phyloP scores from a whole-genome alignment of 2,113 vertebrate species.

The Anas platyrhynchos region DNA sequence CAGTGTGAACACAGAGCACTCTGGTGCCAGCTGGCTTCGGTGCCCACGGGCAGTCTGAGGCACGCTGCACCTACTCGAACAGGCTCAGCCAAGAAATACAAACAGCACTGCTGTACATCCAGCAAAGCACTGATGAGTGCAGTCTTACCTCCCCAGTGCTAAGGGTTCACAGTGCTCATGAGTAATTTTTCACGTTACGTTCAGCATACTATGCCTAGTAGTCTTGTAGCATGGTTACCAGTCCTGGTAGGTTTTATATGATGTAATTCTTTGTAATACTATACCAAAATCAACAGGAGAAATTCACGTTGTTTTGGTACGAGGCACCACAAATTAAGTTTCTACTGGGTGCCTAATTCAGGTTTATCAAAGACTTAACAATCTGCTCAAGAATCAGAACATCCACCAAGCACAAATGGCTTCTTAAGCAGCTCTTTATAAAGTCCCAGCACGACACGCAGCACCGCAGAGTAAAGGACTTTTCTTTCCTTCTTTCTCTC shows the following conservation, averaged over 20 bases:
- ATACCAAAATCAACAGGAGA: not conserved
- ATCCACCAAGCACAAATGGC: not conserved
- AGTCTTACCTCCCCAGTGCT: not conserved
- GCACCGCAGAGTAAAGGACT: not conserved
- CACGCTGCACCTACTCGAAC: not conserved
- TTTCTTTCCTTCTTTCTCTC: not conserved
- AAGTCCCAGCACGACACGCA: not conserved
- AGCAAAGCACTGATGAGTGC: not conserved
- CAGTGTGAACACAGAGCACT: not conserved
- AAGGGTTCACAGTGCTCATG: not conserved
- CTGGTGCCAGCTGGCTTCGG: constrained; percentile 18
- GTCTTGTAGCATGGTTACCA: not conserved
- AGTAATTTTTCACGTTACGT: not conserved
- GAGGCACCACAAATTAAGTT: not conserved
- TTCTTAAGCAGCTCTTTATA: not conserved
- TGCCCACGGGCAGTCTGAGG: rapidly evolving
- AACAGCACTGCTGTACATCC: not conserved
- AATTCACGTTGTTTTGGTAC: not conserved
- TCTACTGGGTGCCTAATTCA: not conserved
- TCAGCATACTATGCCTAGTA: not conserved
- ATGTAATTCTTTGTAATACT: not conserved
- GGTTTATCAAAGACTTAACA: not conserved
- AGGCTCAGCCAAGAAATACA: constrained; percentile 2
- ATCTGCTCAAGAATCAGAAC: not conserved
- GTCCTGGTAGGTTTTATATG: rapidly evolving